phyloP scores from a whole-genome alignment of 2,888 invertebrate species.

The Drosophila stalkeri region DNA sequence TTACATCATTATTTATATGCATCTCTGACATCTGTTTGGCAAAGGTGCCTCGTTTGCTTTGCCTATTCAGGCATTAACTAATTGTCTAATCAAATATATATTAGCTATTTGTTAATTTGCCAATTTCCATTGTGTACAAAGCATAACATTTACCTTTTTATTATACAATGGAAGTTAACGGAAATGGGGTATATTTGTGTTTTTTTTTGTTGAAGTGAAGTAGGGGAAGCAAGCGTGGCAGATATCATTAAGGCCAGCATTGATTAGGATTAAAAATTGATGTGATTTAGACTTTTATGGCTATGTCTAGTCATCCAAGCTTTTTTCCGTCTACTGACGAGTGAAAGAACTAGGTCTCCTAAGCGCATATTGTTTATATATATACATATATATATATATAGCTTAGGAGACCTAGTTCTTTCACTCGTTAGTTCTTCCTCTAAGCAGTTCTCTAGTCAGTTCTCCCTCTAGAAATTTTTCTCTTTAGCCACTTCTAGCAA shows the following conservation, averaged over 20 bases:
- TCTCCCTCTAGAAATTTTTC: background rate
- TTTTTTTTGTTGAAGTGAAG: background rate
- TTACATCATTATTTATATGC: constrained; percentile 17
- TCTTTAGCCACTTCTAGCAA: background rate
- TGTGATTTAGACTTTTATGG: background rate
- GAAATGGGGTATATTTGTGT: background rate
- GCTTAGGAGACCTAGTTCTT: background rate
- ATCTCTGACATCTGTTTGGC: constrained; percentile 39
- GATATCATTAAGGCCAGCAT: background rate
- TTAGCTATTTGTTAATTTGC: constrained; percentile 39
- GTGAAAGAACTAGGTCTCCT: too few species aligned
- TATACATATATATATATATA: too few species aligned
- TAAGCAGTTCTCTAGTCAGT: background rate
- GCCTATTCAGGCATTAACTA: constrained; percentile 63
- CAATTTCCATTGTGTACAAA: constrained; percentile 18
- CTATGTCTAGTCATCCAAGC: background rate
- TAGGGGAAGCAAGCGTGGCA: background rate
- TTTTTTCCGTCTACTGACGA: too few species aligned
- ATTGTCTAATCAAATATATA: constrained; percentile 68
- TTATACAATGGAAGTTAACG: background rate
- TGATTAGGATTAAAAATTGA: fast-evolving
- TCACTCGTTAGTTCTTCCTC: background rate
- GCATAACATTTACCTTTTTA: constrained; percentile 7
- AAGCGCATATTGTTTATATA: too few species aligned
- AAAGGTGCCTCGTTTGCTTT: constrained; percentile 60